phyloP scores from a whole-genome alignment of 2,888 invertebrate species.

The Cheilosia vernalis region DNA sequence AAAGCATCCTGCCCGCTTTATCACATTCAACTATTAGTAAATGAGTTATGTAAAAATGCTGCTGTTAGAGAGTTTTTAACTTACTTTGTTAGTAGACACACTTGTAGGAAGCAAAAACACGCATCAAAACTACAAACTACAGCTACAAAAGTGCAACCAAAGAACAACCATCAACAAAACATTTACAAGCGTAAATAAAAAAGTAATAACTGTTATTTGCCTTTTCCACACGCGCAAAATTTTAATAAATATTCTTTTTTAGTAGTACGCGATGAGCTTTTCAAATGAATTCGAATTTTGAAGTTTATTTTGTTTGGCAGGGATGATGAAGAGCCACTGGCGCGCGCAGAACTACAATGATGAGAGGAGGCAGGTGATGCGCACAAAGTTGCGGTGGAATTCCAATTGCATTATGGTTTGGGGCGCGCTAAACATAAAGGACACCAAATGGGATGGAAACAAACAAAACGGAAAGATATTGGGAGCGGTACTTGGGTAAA shows the following conservation, averaged over 20 bases:
- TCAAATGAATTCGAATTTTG: slow-evolving; percentile 41
- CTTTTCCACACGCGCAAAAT: slow-evolving; percentile 68
- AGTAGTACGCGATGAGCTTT: slow-evolving; percentile 56
- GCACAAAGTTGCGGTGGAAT: slow-evolving; percentile 43
- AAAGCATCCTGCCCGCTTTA: too few species aligned
- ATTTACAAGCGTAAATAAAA: slow-evolving; percentile 31
- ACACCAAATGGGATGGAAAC: slow-evolving; percentile 47
- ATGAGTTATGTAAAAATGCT: not conserved
- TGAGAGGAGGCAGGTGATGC: slow-evolving; percentile 56
- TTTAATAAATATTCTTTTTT: not conserved
- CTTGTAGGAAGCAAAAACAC: slow-evolving; percentile 2
- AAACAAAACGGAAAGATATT: slow-evolving; percentile 30
- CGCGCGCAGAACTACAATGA: slow-evolving; percentile 68
- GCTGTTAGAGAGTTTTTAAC: not conserved
- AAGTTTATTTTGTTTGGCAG: slow-evolving; percentile 48
- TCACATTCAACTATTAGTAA: too few species aligned
- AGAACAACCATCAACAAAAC: slow-evolving; percentile 20
- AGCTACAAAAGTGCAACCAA: slow-evolving; percentile 64
- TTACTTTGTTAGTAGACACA: not conserved
- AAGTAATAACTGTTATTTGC: slow-evolving; percentile 67
- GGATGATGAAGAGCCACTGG: slow-evolving; percentile 68
- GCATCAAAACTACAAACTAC: not conserved
- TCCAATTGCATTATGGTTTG: slow-evolving; percentile 22
- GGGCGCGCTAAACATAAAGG: slow-evolving; percentile 60
- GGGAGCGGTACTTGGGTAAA: not conserved